phyloP scores from a whole-genome alignment of 2,888 invertebrate species.

The Crematogaster levior region DNA sequence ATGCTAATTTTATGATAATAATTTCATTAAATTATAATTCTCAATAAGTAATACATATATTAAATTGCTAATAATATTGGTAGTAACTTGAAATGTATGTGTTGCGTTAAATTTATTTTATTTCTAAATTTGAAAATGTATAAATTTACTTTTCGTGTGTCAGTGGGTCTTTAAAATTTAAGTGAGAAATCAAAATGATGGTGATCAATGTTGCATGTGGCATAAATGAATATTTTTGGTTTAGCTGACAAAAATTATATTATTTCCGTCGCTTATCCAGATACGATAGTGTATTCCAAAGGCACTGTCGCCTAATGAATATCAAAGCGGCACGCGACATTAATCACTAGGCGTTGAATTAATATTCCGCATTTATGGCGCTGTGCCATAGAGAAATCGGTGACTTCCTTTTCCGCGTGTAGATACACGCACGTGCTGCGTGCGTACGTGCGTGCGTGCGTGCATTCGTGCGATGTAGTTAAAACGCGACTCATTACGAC shows the following conservation, averaged over 20 bases:
- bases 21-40: neutral
- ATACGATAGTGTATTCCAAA: neutral
- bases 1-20: neutral
- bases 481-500: conserved; percentile 65
- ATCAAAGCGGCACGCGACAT: conserved; percentile 45
- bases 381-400: conserved; percentile 64
- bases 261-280: conserved; percentile 56
- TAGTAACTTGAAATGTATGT: conserved; percentile 6
- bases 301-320: conserved; percentile 61
- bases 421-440: neutral
- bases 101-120: neutral
- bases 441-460: neutral
- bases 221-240: conserved; percentile 51
- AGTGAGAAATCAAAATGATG: neutral
- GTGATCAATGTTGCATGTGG: neutral
- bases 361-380: conserved; percentile 63
- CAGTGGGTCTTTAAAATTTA: neutral
- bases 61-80: neutral
- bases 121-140: neutral
- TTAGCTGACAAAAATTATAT: too few relatives aligned
- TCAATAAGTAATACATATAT: neutral
- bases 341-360: conserved; percentile 71
- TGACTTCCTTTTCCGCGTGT: conserved; percentile 41
- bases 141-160: neutral
- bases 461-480: conserved; percentile 17